A percentile compares a stretch with the other conserved stretches of the same genome.
These are phyloP conservation scores for Triplophysa rosa DNA, from an alignment of 2,113 vertebrate species.

Conservation along the genomic window DNA sequence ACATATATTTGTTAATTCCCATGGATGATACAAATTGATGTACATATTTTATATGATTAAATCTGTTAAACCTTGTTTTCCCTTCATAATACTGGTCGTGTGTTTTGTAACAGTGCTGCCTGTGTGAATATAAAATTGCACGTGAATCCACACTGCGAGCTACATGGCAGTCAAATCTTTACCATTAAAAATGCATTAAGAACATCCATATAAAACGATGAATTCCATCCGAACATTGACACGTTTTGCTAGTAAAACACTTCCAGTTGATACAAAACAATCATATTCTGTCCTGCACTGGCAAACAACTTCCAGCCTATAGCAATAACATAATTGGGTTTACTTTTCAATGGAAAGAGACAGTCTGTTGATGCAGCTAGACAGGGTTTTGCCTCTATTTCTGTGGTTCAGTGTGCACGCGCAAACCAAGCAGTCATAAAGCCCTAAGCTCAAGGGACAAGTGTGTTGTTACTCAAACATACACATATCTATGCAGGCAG, in stretches of 20 bases:
- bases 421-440: conserved; percentile 46
- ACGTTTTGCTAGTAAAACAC: neutral
- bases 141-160: neutral
- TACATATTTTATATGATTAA: conserved; percentile 84
- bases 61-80: conserved; percentile 59
- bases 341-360: conserved; percentile 22
- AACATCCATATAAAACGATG: neutral
- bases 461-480: conserved; percentile 9
- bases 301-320: neutral
- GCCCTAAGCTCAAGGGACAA: conserved; percentile 34
- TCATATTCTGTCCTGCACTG: neutral
- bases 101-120: neutral
- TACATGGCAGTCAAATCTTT: neutral
- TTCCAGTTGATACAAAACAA: neutral
- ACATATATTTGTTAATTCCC: conserved; percentile 81
- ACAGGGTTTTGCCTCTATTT: conserved; percentile 43
- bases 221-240: neutral
- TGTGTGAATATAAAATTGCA: neutral
- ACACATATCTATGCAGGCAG: conserved; percentile 39
- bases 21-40: conserved; percentile 71
- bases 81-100: conserved; percentile 23
- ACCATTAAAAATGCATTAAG: neutral
- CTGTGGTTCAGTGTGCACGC: conserved; percentile 22
- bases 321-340: neutral
- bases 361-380: conserved; percentile 36